phyloP scores from a whole-genome alignment of 1,140 invertebrate genomes.

The Nixonia krombeini region DNA sequence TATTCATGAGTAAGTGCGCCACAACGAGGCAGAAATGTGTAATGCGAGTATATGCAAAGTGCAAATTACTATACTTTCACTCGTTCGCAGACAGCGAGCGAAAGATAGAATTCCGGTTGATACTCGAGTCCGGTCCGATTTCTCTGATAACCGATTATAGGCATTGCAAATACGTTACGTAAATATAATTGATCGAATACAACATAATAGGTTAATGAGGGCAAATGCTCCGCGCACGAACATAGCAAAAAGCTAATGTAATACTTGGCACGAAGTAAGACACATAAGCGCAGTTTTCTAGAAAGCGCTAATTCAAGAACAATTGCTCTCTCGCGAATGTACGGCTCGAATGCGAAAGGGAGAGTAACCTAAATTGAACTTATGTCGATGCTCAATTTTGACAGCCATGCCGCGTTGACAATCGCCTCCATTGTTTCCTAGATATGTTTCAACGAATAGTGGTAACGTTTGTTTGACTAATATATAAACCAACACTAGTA shows the following conservation, averaged over 20 bases:
- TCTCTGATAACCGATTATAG: constrained; percentile 49
- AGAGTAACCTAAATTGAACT: constrained; percentile 18
- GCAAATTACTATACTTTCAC: constrained; percentile 51
- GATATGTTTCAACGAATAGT: no score
- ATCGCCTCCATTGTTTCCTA: neutral
- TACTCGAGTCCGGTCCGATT: constrained; percentile 38
- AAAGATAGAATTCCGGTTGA: constrained; percentile 46
- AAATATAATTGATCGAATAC: constrained; percentile 40
- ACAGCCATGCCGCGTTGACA: neutral
- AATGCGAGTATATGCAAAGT: constrained; percentile 46
- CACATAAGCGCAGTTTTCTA: neutral
- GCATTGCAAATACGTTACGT: constrained; percentile 35
- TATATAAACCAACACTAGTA: no score
- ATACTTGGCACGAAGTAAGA: constrained; percentile 1
- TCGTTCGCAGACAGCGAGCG: constrained; percentile 22
- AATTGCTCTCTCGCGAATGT: constrained; percentile 27
- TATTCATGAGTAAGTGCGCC: constrained; percentile 3
- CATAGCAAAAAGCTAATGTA: neutral
- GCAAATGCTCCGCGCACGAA: constrained; percentile 6
- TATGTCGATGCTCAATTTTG: neutral
- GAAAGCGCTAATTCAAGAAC: constrained; percentile 29
- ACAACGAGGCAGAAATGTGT: constrained; percentile 31
- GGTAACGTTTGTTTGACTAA: no score
- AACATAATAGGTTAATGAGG: constrained; percentile 43
- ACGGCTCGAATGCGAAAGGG: constrained; percentile 26